Conservation (phyloP, 2,113 vertebrate species). For the Pogonocichla stellata region DNA sequence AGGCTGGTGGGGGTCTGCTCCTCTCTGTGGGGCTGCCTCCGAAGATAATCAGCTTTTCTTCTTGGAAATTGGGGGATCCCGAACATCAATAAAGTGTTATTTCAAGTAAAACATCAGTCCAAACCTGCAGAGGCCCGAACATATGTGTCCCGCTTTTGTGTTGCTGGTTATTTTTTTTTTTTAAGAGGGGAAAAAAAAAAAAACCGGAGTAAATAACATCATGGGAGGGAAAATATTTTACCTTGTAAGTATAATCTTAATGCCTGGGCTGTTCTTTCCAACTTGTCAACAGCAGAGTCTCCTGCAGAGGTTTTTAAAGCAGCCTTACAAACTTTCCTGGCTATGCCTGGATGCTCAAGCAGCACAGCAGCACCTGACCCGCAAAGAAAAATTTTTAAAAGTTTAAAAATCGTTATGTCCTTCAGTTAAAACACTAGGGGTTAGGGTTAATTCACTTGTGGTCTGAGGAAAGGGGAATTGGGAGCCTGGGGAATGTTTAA, state of each 20-base stretch:
- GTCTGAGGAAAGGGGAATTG: not conserved
- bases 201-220: rapidly evolving
- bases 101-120: constrained; percentile 28
- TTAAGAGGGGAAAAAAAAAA: not conserved
- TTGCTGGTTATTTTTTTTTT: not conserved
- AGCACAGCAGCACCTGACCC: not conserved
- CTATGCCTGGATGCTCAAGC: not conserved
- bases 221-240: not conserved
- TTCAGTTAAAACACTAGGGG: too few species aligned
- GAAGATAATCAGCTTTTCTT: constrained; percentile 71
- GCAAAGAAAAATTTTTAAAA: not conserved
- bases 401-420: rapidly evolving
- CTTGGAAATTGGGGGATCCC: constrained; percentile 58
- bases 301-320: not conserved
- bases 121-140: not conserved
- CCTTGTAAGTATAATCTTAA: not conserved
- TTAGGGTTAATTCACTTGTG: not conserved
- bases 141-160: not conserved
- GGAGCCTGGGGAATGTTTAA: not conserved
- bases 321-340: not conserved
- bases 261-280: not conserved
- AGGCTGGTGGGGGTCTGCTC: constrained; percentile 62
- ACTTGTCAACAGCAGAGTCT: not conserved
- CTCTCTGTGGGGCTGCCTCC: constrained; percentile 26
- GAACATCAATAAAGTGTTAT: constrained; percentile 1